phyloP scores from a whole-genome alignment of 1,140 invertebrate genomes.

The Littorina saxatilis region DNA sequence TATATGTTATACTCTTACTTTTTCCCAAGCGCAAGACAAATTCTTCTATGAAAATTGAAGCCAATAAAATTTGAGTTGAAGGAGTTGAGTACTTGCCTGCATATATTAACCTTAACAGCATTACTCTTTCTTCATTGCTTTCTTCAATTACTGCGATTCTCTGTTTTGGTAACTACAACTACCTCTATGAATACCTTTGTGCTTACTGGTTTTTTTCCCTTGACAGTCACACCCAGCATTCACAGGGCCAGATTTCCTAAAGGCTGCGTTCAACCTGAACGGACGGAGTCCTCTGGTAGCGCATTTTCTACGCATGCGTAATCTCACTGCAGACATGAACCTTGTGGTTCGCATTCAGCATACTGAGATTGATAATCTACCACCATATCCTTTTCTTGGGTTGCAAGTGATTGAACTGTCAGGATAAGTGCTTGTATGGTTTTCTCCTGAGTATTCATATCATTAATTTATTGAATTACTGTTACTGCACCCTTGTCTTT shows the following conservation, averaged over 20 bases:
- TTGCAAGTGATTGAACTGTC: too few relatives aligned
- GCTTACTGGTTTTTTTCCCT: neutral
- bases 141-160: too few relatives aligned
- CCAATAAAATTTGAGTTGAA: neutral
- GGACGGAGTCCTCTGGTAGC: constrained; percentile 68
- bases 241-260: constrained; percentile 63
- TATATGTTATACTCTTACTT: too few relatives aligned
- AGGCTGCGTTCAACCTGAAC: constrained; percentile 57
- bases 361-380: constrained; percentile 66
- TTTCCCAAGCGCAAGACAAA: too few relatives aligned
- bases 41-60: too few relatives aligned
- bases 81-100: neutral
- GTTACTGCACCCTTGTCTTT: too few relatives aligned
- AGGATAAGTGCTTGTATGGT: too few relatives aligned
- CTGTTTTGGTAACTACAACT: too few relatives aligned
- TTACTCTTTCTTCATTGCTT: too few relatives aligned
- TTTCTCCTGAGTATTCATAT: neutral
- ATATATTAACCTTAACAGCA: neutral
- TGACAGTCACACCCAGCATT: constrained; percentile 69
- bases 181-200: too few relatives aligned
- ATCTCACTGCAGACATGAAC: constrained; percentile 56
- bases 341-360: constrained; percentile 53
- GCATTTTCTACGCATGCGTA: constrained; percentile 63
- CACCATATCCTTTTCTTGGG: constrained; percentile 67
- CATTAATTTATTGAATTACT: too few relatives aligned